phyloP scores from a whole-genome alignment of 2,888 invertebrate genomes.

The Oegoconia quadripuncta region DNA sequence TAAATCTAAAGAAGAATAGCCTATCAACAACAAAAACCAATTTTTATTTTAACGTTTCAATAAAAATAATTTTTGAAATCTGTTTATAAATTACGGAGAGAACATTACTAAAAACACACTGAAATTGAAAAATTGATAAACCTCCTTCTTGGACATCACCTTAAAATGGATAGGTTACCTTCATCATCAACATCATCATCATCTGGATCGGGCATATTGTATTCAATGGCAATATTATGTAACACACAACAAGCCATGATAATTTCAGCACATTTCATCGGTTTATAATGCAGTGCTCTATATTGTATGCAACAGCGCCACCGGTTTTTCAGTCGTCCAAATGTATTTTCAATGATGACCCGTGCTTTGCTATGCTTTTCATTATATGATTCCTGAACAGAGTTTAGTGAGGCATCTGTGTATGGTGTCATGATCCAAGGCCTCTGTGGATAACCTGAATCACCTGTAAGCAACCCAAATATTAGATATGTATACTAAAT shows the following conservation, averaged over 20 bases:
- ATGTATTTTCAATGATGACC: slow-evolving; percentile 23
- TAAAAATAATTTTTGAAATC: too few relatives aligned
- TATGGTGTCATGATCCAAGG: slow-evolving; percentile 31
- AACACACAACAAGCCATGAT: slow-evolving; percentile 29
- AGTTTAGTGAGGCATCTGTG: slow-evolving; percentile 15
- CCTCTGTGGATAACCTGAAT: slow-evolving; percentile 13
- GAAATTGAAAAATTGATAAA: too few relatives aligned
- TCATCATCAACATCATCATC: background rate
- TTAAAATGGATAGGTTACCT: too few relatives aligned
- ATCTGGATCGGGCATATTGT: slow-evolving; percentile 7
- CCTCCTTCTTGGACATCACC: too few relatives aligned
- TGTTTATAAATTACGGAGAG: too few relatives aligned
- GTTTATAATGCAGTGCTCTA: slow-evolving; percentile 24
- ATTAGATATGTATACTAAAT: too few relatives aligned
- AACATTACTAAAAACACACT: too few relatives aligned
- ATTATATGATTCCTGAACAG: slow-evolving; percentile 20
- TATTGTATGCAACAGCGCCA: slow-evolving; percentile 28
- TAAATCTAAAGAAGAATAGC: too few relatives aligned
- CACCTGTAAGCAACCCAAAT: slow-evolving; percentile 20
- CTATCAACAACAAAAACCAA: too few relatives aligned
- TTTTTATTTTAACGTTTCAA: background rate
- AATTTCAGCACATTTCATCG: slow-evolving; percentile 25
- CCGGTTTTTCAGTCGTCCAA: slow-evolving; percentile 25
- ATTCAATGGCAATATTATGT: slow-evolving; percentile 23
- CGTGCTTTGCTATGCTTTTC: slow-evolving; percentile 17